Percentiles rank a stretch among this genome's conserved stretches.
Conservation (phyloP, 2,888 invertebrate genomes). For the Brachylomia viminalis region DNA sequence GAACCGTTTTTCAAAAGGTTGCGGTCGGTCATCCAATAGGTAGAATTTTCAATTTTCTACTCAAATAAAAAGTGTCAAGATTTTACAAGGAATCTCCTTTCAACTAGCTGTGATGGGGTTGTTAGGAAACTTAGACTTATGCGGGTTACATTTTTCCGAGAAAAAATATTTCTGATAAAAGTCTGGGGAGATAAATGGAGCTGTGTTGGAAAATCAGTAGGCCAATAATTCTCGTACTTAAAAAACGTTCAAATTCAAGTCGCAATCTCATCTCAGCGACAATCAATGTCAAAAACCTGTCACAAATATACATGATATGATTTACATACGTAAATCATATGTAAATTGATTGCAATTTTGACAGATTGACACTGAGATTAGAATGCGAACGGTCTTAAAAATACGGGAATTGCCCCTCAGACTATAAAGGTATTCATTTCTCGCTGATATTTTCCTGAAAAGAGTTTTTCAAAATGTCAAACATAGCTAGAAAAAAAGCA, state of each 20-base stretch:
- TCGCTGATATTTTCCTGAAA: background rate
- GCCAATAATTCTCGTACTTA: no score
- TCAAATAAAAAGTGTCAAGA: slow-evolving; percentile 15
- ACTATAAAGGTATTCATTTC: background rate
- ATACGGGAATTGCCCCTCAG: no score
- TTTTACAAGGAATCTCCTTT: slow-evolving; percentile 16
- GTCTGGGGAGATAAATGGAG: background rate
- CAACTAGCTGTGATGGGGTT: slow-evolving; percentile 39
- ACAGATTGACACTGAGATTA: no score
- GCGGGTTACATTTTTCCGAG: background rate
- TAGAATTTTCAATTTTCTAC: slow-evolving; percentile 12
- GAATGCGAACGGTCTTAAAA: no score
- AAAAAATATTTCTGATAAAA: background rate
- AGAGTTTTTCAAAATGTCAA: background rate
- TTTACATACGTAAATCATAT: no score
- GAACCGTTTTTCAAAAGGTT: slow-evolving; percentile 1
- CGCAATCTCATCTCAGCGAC: no score
- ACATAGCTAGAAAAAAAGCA: slow-evolving; percentile 17
- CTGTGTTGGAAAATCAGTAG: background rate
- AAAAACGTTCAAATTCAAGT: no score
- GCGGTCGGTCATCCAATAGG: slow-evolving; percentile 10
- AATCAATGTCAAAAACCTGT: no score
- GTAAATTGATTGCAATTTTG: no score
- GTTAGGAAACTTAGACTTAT: slow-evolving; percentile 1
- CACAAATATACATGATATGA: no score